Evolutionary conservation across 1,140 invertebrate species (phyloP), one percentile per base, ranked within the genome.

Genomic region (Ceratosolen solmsi): DNA sequence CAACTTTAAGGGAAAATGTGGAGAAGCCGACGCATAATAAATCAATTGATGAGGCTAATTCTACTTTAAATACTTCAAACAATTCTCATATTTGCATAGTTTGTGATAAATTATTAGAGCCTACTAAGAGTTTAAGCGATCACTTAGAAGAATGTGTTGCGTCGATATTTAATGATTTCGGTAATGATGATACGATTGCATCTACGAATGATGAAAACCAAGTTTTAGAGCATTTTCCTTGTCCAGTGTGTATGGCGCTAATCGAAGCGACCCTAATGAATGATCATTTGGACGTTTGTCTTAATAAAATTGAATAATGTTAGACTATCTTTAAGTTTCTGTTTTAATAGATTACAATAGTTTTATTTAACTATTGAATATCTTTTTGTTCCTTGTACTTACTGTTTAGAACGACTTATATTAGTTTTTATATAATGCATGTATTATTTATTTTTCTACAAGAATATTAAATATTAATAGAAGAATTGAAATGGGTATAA

Each of bases 81-180:
- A 13, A 46, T 33, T 63, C 33, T 49, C 87, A 85, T 27, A 85
- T 84, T 33, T 96, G 95, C 89, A 93, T 95, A 33, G 93, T 94
- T 77, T 96, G 95, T 87, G 93, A 93, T 33, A 89, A 89, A 60
- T 84, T 89, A 54, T 89, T 95, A 54, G 84, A 89, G 49, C 86
- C 87, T 77, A 91, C 88, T 49, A 82, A 91, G 2, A 89, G 87
- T n/a, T 84, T 95, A n/a, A 90, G 92, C 85, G 90, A 93, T 74
- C 94, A 95, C 92, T 89, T 95, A 46, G 94, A 95, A 70, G 92
- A 93, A 79, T 95, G 94, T 85, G 87, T 94, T 56, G 84, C 86
- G 60, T 84, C 79, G n/a, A 71, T 90, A 72, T 92, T 92, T 84
- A 84, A 88, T 41, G 87, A 58, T 46, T 46, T 63, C 36, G 11